Evolutionary conservation across 2,113 vertebrate genomes (phyloP), one percentile per base, ranked within the genome.

Genomic region (Colistium nudipinnis): DNA sequence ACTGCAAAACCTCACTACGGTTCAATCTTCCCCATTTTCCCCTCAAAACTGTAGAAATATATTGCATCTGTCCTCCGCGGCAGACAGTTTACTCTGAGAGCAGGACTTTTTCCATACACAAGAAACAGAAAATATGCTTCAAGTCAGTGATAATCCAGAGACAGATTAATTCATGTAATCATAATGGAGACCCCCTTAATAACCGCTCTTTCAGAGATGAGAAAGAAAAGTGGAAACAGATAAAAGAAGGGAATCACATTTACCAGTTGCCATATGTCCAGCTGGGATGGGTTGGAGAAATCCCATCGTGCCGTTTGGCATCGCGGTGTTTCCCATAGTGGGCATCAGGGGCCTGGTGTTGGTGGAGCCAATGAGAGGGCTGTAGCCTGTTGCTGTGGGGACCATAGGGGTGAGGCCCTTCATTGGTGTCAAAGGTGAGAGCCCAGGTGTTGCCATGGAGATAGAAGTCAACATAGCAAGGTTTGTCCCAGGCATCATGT

Each of bases 291-390:
- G 95, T 41, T 95, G 96, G 44, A 96, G 87, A 35, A 96, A 80
- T 76, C 91, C 90, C 70, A 95, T 84, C 36, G 93, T 93, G 86
- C 97, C 95, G 25, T 97, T 98, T 83, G 94, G 93, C 88, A 97
- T 81, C 0, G 94, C 92, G 4, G 93, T 79, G 22, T 90, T 93
- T 88, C 94, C 95, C 78, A 94, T 70, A 33, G 94, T 94, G 92
- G 96, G 91, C 88, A 97, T 90, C 76, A 96, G 69, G 73, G 96
- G 93, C 68, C 92, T 83, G 35, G 19, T 13, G 24, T 76, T 22
- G 27, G 56, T 49, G 60, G 87, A 57, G 52, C 20, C 60, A 14
- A 89, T 74, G 47, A 91, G 33, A 31, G 88, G 78, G 51, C 48
- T 78, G 17, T 86, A 7, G 44, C 87, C 86, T 22, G 78, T 51